Evolutionary conservation across 2,113 vertebrate genomes (phyloP).

Genomic region (Pangasianodon gigas): DNA sequence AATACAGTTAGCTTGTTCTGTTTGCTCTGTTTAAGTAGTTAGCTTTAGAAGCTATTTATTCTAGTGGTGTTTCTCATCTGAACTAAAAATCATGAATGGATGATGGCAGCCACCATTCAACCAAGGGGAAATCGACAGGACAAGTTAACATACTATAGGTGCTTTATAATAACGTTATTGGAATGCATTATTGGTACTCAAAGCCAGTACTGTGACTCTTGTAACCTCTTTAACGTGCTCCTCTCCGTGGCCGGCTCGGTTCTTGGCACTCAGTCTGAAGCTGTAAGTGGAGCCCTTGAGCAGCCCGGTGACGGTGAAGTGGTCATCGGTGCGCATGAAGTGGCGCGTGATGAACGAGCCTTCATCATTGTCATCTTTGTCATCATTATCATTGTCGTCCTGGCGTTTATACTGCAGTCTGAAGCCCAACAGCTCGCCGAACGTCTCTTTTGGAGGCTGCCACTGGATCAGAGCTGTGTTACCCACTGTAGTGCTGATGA

Average conservation of each 20-base stretch:
- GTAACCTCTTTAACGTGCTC: conserved; percentile 84
- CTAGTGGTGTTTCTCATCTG: background rate
- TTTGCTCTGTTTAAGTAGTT: background rate
- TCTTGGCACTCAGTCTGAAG: conserved; percentile 88
- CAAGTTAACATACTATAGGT: background rate
- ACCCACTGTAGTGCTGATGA: conserved; percentile 94
- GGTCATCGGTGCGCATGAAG: conserved; percentile 86
- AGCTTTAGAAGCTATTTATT: background rate
- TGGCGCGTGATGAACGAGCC: conserved; percentile 81
- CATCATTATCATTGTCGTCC: conserved; percentile 83
- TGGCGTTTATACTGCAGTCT: conserved; percentile 86
- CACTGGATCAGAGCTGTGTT: conserved; percentile 97
- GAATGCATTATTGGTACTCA: background rate
- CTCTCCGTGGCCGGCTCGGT: conserved; percentile 87
- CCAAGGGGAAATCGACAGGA: background rate
- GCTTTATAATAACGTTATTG: background rate
- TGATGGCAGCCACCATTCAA: background rate
- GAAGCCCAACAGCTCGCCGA: conserved; percentile 90
- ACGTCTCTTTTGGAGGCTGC: conserved; percentile 93
- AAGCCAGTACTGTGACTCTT: background rate
- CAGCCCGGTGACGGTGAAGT: conserved; percentile 89
- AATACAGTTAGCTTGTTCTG: background rate
- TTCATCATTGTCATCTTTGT: conserved; percentile 84
- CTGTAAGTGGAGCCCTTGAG: conserved; percentile 90
- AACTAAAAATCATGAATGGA: background rate